Evolutionary conservation across 1,140 invertebrate genomes (phyloP).

Genomic region (Lordiphosa mommai): DNA sequence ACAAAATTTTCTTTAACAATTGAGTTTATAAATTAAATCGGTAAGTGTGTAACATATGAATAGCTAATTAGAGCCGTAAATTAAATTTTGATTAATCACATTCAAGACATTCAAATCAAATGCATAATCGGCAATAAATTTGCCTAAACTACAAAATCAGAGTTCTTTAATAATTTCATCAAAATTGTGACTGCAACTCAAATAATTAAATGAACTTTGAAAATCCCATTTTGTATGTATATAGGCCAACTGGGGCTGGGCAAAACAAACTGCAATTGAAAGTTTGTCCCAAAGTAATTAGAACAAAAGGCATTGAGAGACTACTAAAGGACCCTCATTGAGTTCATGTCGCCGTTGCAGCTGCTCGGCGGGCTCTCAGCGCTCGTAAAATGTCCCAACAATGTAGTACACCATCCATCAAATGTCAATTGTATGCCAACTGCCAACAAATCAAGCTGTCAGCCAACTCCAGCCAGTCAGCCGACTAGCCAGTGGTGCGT

Average conservation of each 20-base stretch:
- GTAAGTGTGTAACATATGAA: no score
- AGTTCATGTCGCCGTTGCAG: conserved; percentile 5
- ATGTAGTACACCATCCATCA: conserved; percentile 77
- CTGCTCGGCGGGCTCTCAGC: conserved; percentile 19
- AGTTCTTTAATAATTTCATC: neutral
- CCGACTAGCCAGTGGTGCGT: conserved; percentile 50
- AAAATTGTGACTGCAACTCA: no score
- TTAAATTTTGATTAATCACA: no score
- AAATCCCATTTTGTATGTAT: neutral
- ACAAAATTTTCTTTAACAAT: no score
- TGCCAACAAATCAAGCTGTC: conserved; percentile 77
- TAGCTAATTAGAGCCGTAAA: no score
- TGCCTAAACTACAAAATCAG: no score
- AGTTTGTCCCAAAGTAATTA: conserved; percentile 32
- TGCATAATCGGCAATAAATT: no score
- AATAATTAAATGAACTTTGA: neutral
- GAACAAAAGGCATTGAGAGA: conserved; percentile 24
- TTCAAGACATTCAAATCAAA: no score
- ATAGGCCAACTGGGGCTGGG: neutral
- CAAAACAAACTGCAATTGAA: conserved; percentile 4
- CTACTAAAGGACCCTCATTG: neutral
- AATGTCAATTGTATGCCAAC: conserved; percentile 75
- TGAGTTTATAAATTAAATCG: no score
- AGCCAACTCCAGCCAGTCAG: conserved; percentile 43
- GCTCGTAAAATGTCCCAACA: conserved; percentile 63